phyloP scores from a whole-genome alignment of 2,797 vertebrate species.

The Picus viridis region DNA sequence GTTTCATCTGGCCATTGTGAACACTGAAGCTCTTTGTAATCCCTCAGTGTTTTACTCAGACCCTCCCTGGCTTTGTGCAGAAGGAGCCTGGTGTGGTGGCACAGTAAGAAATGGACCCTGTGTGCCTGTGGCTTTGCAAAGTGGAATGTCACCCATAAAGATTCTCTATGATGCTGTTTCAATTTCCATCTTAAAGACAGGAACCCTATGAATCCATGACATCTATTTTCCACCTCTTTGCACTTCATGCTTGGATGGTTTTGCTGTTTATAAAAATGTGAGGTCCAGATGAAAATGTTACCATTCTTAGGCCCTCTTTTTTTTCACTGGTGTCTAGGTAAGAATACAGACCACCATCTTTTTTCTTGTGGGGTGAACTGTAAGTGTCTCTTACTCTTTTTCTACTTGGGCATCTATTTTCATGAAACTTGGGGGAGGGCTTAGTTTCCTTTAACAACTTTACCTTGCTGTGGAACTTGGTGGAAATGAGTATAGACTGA shows the following conservation, averaged over 20 bases:
- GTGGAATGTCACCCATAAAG: neutral
- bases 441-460: neutral
- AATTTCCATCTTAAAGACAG: neutral
- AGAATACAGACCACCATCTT: neutral
- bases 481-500: neutral
- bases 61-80: neutral
- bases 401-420: neutral
- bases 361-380: neutral
- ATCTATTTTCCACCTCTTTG: neutral
- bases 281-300: neutral
- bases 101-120: neutral
- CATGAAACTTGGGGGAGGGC: neutral
- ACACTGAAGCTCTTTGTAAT: neutral
- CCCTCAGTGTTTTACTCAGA: neutral
- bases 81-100: neutral
- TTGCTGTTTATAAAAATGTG: neutral
- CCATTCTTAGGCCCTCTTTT: neutral
- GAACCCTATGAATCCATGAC: neutral
- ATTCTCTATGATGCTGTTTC: neutral
- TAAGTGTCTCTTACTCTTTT: neutral
- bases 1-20: neutral
- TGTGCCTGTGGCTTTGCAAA: neutral
- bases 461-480: neutral
- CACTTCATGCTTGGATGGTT: neutral
- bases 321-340: neutral